Evolutionary conservation across 2,113 vertebrate species (phyloP).

Genomic region (Dermatemys mawii): DNA sequence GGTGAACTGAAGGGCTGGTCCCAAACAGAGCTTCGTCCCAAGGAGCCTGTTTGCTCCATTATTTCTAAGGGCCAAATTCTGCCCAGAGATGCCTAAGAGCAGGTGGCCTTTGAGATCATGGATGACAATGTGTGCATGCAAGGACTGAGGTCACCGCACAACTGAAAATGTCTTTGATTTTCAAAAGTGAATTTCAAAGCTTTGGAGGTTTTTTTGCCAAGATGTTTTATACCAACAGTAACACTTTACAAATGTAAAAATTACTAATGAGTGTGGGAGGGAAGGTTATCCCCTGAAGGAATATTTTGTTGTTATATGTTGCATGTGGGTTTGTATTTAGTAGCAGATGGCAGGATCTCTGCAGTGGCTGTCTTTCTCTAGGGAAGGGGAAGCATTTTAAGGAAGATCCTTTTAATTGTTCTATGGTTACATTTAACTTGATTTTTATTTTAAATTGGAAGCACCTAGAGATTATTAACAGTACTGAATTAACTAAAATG

Average conservation of each 20-base stretch:
- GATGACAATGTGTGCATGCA: neutral
- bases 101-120: neutral
- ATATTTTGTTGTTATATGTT: neutral
- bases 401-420: neutral
- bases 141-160: neutral
- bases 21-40: neutral
- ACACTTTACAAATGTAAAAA: neutral
- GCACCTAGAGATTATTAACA: neutral
- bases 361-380: neutral
- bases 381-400: neutral
- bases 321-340: neutral
- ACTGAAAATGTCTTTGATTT: neutral
- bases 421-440: neutral
- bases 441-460: neutral
- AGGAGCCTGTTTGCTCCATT: rapidly evolving
- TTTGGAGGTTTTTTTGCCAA: neutral
- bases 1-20: neutral
- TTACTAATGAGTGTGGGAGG: no score
- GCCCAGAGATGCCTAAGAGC: neutral
- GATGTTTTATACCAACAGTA: neutral
- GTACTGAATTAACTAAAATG: neutral
- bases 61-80: neutral
- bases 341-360: neutral
- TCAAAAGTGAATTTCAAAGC: neutral
- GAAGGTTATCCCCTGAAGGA: neutral